Evolutionary conservation across 64 coral and sea anemone species (phyloP).

Genomic region (Montipora foliosa): DNA sequence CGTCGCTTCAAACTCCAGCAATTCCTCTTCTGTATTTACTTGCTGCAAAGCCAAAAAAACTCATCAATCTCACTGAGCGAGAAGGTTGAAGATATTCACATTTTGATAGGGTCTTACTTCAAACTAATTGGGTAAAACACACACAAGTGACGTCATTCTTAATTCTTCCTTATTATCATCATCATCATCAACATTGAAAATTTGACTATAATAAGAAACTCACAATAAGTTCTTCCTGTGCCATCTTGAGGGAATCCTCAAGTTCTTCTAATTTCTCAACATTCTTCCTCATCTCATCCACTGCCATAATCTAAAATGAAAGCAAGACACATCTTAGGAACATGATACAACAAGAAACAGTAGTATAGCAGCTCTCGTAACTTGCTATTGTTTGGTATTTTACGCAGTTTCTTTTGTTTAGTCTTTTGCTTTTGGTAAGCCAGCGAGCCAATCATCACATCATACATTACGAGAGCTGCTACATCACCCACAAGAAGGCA

Average conservation of each 20-base stretch:
- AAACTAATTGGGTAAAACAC: background rate
- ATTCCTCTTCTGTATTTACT: slow-evolving; percentile 91
- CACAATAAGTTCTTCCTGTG: slow-evolving; percentile 89
- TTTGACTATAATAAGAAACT: background rate
- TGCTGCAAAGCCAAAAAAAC: slow-evolving; percentile 50
- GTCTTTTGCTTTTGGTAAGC: too few relatives aligned
- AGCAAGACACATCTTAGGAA: background rate
- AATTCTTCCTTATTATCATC: too few relatives aligned
- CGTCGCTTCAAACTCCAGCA: slow-evolving; percentile 92
- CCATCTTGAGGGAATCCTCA: slow-evolving; percentile 73
- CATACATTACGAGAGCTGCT: too few relatives aligned
- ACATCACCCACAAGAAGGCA: too few relatives aligned
- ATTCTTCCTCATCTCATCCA: slow-evolving; percentile 99
- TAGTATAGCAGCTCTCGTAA: too few relatives aligned
- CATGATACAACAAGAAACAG: too few relatives aligned
- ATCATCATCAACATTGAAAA: too few relatives aligned
- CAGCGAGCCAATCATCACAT: too few relatives aligned
- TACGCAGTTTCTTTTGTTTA: too few relatives aligned
- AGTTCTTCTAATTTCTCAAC: slow-evolving; percentile 98
- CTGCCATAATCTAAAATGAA: slow-evolving; percentile 92
- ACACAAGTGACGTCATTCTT: too few relatives aligned
- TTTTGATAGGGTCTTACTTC: too few relatives aligned
- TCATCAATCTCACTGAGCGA: background rate
- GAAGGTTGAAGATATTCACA: background rate
- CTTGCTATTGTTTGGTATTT: background rate